Percentiles rank a stretch among this genome's conserved stretches.
Evolutionary conservation across 2,888 invertebrate genomes (phyloP).

Genomic region (Bimastos eiseni): DNA sequence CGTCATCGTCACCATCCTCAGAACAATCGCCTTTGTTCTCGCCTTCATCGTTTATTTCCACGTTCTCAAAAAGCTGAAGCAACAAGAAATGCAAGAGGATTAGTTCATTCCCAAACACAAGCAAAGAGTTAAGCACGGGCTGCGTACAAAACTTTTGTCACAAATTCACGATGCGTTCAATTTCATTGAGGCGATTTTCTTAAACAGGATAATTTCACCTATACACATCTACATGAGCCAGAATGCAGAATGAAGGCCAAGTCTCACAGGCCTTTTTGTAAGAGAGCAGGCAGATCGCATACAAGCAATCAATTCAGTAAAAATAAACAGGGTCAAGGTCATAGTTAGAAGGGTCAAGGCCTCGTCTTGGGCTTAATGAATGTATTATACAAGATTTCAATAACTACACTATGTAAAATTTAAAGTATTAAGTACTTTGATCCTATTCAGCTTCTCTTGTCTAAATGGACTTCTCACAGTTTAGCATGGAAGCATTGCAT

Average conservation of each 20-base stretch:
- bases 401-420: background rate
- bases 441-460: background rate
- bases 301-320: too few species aligned
- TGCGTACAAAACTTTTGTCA: too few species aligned
- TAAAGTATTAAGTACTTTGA: background rate
- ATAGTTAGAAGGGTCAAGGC: too few species aligned
- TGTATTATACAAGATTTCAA: background rate
- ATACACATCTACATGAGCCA: too few species aligned
- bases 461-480: too few species aligned
- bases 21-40: slow-evolving; percentile 24
- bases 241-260: too few species aligned
- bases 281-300: too few species aligned
- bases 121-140: background rate
- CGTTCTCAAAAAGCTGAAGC: background rate
- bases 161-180: too few species aligned
- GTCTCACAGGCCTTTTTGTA: too few species aligned
- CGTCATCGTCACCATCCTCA: background rate
- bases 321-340: too few species aligned
- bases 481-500: background rate
- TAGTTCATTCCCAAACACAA: background rate
- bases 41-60: slow-evolving; percentile 15
- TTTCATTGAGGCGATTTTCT: too few species aligned
- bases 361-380: background rate
- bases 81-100: background rate
- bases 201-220: too few species aligned